Base-by-base conservation (phyloP, 1,140 invertebrate species). In the Euwallacea fornicatus region DNA sequence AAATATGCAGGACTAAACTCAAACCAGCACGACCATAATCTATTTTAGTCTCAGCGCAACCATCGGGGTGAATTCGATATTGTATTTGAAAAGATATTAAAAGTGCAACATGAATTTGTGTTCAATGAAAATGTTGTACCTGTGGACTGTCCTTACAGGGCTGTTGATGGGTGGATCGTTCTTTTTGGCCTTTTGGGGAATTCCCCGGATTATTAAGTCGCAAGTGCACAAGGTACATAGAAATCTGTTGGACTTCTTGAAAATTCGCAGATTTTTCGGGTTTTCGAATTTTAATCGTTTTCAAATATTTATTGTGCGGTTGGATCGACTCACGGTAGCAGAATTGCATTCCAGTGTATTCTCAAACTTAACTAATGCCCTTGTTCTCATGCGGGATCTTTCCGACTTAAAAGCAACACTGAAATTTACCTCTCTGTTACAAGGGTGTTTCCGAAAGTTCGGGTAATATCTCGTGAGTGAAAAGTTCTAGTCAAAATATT, bases 161-260 rank as follows among this genome's bases (percentile, higher is more conserved):
- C 55, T 72, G 56, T 42, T 72, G n/a, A 43, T 72, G n/a, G 47
- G 7, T 7, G 71, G 58, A 6, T 53, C 21, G 2, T 42, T 67
- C 7, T 15, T 72, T 10, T 43, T 72, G 13, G 62, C 50, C 7
- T 67, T 72, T 61, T 67, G 46, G 58, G 64, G 64, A 41, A 15
- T 72, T 7, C 58, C 64, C 0, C n/a, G 42, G 46, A 72, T 72
- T 33, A 72, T 72, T n/a, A 15, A 6, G 47, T 13, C 10, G 2
- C 47, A 50, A 10, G 10, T 13, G 6, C 10, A 11, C 47, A 50
- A 50, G 47, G 47, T 13, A 50, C 13, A 13, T 50, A 11, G 10
- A 50, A 50, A 50, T 13, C 13, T 50, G n/a, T n/a, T n/a, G n/a
- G 47, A 10, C 47, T 50, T 50, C 10, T 50, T 50, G 2, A 50